These are phyloP conservation scores for Ictalurus furcatus DNA, from an alignment of 2,113 vertebrate genomes.

Conservation along the genomic window DNA sequence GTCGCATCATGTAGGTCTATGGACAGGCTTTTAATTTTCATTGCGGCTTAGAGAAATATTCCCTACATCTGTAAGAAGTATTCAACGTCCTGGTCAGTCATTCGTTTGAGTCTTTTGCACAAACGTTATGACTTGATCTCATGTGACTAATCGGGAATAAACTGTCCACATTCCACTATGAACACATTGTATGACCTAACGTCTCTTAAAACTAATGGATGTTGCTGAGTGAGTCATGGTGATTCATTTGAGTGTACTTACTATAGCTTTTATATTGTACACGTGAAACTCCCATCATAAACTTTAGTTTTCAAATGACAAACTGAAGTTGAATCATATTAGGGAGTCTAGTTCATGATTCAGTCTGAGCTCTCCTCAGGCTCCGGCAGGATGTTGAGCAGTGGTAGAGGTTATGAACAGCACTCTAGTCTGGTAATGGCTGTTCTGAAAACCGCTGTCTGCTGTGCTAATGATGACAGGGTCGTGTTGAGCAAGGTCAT, in stretches of 20 bases:
- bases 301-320: neutral
- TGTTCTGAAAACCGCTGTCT: conserved; percentile 4
- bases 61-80: neutral
- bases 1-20: neutral
- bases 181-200: neutral
- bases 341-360: neutral
- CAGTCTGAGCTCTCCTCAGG: neutral
- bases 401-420: conserved; percentile 14
- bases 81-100: neutral
- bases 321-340: neutral
- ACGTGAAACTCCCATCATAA: neutral
- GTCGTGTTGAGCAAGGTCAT: conserved; percentile 37
- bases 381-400: neutral
- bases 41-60: neutral
- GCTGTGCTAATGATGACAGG: conserved; percentile 40
- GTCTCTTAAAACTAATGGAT: conserved; percentile 1
- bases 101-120: neutral
- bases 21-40: neutral
- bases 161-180: neutral
- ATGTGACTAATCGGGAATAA: neutral
- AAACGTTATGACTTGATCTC: neutral
- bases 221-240: neutral
- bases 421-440: conserved; percentile 22
- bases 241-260: neutral
- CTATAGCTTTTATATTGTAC: neutral